phyloP scores from a whole-genome alignment of 2,113 vertebrate genomes.

The Beaufortia kweichowensis region DNA sequence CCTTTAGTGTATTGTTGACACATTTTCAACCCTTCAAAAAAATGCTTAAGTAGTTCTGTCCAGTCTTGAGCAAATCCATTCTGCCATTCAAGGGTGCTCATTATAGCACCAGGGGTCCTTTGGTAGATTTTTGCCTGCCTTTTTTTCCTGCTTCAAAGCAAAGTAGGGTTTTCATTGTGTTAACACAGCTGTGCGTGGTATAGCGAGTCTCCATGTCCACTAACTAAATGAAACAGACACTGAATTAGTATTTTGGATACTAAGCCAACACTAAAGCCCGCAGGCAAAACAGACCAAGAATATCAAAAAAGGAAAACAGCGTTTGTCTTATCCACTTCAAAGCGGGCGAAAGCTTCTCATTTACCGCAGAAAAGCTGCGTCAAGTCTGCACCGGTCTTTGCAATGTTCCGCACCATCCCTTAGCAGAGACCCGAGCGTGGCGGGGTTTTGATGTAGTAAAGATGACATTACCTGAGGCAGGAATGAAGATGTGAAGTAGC shows the following conservation, averaged over 20 bases:
- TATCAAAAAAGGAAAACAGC: conserved; percentile 58
- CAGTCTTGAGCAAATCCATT: conserved; percentile 6
- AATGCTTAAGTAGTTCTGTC: not conserved
- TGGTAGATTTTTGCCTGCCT: not conserved
- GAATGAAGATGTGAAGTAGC: not conserved
- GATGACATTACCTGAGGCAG: not conserved
- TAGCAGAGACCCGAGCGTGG: no score
- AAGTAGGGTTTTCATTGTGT: not conserved
- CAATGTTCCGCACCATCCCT: no score
- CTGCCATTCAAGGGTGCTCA: conserved; percentile 13
- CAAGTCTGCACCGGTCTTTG: not conserved
- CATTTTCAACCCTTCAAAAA: not conserved
- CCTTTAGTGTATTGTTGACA: not conserved
- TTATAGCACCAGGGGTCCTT: conserved; percentile 8
- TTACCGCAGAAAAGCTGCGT: conserved; percentile 37
- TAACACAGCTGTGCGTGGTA: not conserved
- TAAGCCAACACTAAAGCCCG: conserved; percentile 43
- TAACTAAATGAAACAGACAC: conserved; percentile 14
- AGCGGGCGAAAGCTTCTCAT: conserved; percentile 54
- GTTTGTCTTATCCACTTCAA: conserved; percentile 65
- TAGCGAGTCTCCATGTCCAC: conserved; percentile 22
- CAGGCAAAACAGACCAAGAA: conserved; percentile 60
- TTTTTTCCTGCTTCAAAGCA: conserved; percentile 2
- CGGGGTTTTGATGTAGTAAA: not conserved
- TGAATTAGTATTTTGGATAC: conserved; percentile 52